Base-by-base conservation (phyloP, 2,888 invertebrate species). In the Leucoptera coffeella region DNA sequence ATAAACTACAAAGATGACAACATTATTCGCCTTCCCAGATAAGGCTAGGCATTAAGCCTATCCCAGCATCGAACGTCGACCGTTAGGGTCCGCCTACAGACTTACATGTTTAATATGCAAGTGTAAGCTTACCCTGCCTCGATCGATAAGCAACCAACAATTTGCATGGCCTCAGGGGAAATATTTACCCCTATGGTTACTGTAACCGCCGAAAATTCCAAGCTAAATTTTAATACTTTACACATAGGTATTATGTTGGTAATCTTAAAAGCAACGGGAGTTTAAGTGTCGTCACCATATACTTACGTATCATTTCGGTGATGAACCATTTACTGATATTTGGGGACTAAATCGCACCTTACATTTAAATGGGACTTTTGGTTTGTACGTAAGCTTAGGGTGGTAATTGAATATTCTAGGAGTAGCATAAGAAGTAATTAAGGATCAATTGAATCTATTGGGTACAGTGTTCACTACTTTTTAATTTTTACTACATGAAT, bases 81-180 rank as follows among this genome's bases (percentile, higher is more conserved):
- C 12, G 3, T 22, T 12, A n/a, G 2, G 22, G 3, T 7, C 8
- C 6, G 10, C 6, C 7, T 11, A 12, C 11, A 22, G 22, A 12
- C 7, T 23, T 58, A 50, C 61, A 59, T 60, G 55, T 58, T 61
- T 64, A 64, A 61, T 64, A 62, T 60, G 55, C 59, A 52, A 58
- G 57, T 59, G n/a, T n/a, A 61, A 57, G 58, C 56, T n/a, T n/a
- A 57, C 47, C 53, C 57, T 50, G 61, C 61, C 61, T 64, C 53
- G 52, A 51, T 38, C 53, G 59, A 64, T 67, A 65, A 59, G 50
- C 50, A n/a, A n/a, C n/a, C n/a, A n/a, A n/a, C n/a, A 60, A 65
- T 62, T 64, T 64, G 54, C 64, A 61, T 62, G 45, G 64, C 64
- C 54, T 37, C 38, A 41, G 49, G 64, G 58, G 40, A 40, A 43